Conservation (phyloP, 2,888 invertebrate species). For the Vesta saturnalis region DNA sequence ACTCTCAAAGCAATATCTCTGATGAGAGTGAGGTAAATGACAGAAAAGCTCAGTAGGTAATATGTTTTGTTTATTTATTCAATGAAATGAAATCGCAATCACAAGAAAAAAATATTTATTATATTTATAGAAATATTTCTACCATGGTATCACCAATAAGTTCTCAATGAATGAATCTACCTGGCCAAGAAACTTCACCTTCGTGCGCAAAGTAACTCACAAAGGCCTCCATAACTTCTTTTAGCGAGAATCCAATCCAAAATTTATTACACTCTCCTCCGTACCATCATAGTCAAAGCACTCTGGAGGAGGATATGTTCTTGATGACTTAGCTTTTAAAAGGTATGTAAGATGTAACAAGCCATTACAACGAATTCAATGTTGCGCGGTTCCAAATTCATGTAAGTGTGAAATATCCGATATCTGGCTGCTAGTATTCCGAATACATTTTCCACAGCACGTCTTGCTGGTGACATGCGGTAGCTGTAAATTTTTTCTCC, state of each 20-base stretch:
- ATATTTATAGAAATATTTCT: too few species aligned
- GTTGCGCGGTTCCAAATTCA: neutral
- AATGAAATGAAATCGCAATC: too few species aligned
- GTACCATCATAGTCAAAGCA: neutral
- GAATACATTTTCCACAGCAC: too few species aligned
- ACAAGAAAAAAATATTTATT: neutral
- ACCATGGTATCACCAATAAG: too few species aligned
- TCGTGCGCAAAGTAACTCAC: neutral
- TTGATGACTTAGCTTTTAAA: neutral
- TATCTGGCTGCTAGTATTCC: neutral
- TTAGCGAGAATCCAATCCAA: neutral
- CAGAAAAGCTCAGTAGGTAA: neutral
- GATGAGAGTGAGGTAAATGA: neutral
- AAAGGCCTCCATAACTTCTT: neutral
- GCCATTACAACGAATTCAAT: neutral
- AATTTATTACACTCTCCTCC: neutral
- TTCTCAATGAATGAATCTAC: too few species aligned
- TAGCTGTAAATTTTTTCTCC: neutral
- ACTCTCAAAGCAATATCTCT: neutral
- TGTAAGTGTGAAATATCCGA: neutral
- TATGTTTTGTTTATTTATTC: neutral
- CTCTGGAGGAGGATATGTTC: too few species aligned
- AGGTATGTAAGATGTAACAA: neutral
- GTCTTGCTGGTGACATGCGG: neutral
- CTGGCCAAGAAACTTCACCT: too few species aligned